Evolutionary conservation across 1,140 invertebrate species (phyloP).

Genomic region (Psix sp.): DNA sequence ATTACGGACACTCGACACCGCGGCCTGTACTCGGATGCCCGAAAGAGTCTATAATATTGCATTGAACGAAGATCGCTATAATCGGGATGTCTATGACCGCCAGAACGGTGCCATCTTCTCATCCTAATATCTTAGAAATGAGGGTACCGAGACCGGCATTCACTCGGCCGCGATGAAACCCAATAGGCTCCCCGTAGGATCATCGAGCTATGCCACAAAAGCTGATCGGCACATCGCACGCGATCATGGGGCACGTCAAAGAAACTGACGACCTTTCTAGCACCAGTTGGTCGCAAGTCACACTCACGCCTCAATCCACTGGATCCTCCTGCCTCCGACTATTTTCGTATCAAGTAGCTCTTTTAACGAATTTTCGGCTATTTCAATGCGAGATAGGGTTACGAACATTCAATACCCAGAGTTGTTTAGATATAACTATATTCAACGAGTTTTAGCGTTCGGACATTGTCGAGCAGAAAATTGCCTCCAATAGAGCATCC

Average conservation of each 20-base stretch:
- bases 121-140: slow-evolving; percentile 51
- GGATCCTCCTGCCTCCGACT: no score
- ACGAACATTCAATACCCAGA: no score
- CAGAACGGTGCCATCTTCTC: slow-evolving; percentile 17
- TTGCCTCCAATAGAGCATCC: no score
- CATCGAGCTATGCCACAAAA: slow-evolving; percentile 74
- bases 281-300: slow-evolving; percentile 67
- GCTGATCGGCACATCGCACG: slow-evolving; percentile 76
- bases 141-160: slow-evolving; percentile 38
- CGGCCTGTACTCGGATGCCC: slow-evolving; percentile 55
- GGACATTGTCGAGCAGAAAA: no score
- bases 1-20: slow-evolving; percentile 68
- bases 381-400: no score
- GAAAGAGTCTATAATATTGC: slow-evolving; percentile 66
- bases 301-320: slow-evolving; percentile 45
- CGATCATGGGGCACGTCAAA: slow-evolving; percentile 74
- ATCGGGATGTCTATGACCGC: slow-evolving; percentile 58
- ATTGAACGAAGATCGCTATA: slow-evolving; percentile 66
- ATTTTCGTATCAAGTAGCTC: slow-evolving; percentile 46
- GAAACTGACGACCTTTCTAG: slow-evolving; percentile 72
- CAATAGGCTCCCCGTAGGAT: slow-evolving; percentile 73
- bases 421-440: no score
- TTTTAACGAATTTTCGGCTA: slow-evolving; percentile 30
- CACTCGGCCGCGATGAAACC: slow-evolving; percentile 63
- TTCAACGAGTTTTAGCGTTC: no score